A percentile compares a stretch with the other conserved stretches of the same genome.
Evolutionary conservation across 2,113 vertebrate genomes (phyloP).

Genomic region (Nannospalax galili): DNA sequence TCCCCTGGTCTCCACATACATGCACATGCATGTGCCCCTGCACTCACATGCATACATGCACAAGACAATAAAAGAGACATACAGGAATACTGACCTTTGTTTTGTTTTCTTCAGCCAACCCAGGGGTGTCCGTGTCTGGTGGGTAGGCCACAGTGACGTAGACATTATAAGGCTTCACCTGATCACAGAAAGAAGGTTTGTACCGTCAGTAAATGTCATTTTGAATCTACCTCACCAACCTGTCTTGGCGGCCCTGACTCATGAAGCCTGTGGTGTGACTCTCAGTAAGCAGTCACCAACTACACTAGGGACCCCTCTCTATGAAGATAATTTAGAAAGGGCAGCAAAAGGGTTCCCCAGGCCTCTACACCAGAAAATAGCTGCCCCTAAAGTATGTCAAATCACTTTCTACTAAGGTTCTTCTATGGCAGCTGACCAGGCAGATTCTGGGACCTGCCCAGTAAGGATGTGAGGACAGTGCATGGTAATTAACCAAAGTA

Average conservation of each 20-base stretch:
- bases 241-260: accelerated
- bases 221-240: accelerated
- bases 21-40: too few relatives aligned
- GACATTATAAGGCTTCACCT: constrained; percentile 99
- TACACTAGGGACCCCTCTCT: background rate
- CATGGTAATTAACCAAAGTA: background rate
- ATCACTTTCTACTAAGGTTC: background rate
- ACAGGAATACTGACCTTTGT: constrained; percentile 89
- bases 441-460: background rate
- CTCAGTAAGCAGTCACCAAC: background rate
- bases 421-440: accelerated
- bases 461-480: background rate
- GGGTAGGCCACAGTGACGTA: constrained; percentile 96
- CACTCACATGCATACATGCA: background rate
- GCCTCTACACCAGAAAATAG: background rate
- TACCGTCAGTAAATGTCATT: background rate
- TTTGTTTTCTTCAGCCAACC: constrained; percentile 94
- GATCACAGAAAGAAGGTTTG: constrained; percentile 25
- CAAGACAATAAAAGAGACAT: background rate
- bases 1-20: background rate
- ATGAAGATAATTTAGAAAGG: background rate
- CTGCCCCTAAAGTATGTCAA: background rate
- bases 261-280: background rate
- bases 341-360: background rate
- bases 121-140: constrained; percentile 98